phyloP scores from a whole-genome alignment of 2,888 invertebrate species.

The Chrysopilus asiliformis region DNA sequence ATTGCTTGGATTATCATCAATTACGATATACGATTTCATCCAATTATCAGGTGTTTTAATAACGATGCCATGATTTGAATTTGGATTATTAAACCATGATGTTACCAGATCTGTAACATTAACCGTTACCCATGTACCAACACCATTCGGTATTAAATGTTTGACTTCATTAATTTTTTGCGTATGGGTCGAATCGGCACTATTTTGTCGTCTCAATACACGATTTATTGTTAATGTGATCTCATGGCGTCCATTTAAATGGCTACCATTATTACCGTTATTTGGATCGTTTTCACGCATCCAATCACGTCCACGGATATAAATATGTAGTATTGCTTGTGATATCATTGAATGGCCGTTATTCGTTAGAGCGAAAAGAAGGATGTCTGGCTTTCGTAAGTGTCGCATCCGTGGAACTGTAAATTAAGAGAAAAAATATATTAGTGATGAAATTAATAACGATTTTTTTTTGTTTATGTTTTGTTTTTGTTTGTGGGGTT shows the following conservation, averaged over 20 bases:
- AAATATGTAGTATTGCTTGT: slow-evolving; percentile 27
- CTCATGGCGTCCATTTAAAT: slow-evolving; percentile 18
- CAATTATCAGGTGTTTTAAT: slow-evolving; percentile 53
- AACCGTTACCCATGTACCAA: slow-evolving; percentile 51
- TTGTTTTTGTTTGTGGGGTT: background rate
- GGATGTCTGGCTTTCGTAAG: slow-evolving; percentile 26
- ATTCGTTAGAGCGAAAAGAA: slow-evolving; percentile 27
- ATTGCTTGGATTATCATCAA: slow-evolving; percentile 42
- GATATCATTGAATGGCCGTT: slow-evolving; percentile 25
- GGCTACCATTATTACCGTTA: slow-evolving; percentile 4
- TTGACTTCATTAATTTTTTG: slow-evolving; percentile 26
- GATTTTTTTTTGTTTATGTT: background rate
- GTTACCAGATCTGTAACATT: slow-evolving; percentile 61
- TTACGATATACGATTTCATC: slow-evolving; percentile 51
- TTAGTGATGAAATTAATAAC: background rate
- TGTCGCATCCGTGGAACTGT: slow-evolving; percentile 27
- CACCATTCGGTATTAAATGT: slow-evolving; percentile 27
- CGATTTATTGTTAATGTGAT: slow-evolving; percentile 27
- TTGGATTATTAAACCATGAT: slow-evolving; percentile 62
- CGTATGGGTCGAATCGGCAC: slow-evolving; percentile 21
- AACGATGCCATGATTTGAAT: slow-evolving; percentile 62
- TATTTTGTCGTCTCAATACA: slow-evolving; percentile 21
- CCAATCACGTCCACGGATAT: slow-evolving; percentile 31
- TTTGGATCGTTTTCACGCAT: slow-evolving; percentile 23
- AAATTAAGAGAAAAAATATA: slow-evolving; percentile 4